A percentile compares a stretch with the other conserved stretches of the same genome.
These are phyloP conservation scores for Ephialtes manifestator DNA, from an alignment of 2,888 invertebrate genomes.

Conservation along the genomic window DNA sequence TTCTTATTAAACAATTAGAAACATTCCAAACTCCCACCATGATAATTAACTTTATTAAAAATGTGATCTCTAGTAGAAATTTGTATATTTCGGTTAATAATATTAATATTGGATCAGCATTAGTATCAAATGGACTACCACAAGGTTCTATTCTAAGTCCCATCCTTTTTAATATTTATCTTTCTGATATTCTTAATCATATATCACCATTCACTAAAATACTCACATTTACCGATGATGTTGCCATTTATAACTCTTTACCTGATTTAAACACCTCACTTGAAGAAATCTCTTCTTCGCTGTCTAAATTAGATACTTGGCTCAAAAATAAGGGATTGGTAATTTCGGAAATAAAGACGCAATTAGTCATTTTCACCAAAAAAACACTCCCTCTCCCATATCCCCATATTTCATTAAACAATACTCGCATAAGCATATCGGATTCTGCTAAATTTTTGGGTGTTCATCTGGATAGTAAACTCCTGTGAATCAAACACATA, in stretches of 20 bases:
- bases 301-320: background rate
- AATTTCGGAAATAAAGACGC: background rate
- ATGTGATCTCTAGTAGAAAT: background rate
- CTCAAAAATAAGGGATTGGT: background rate
- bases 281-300: background rate
- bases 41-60: slow-evolving; percentile 5
- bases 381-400: background rate
- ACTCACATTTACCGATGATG: slow-evolving; percentile 16
- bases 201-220: slow-evolving; percentile 12
- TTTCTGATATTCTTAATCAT: background rate
- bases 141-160: slow-evolving; percentile 23
- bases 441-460: background rate
- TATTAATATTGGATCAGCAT: background rate
- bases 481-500: background rate
- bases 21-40: background rate
- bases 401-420: background rate
- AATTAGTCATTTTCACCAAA: background rate
- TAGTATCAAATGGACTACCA: background rate
- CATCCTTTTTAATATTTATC: slow-evolving; percentile 19
- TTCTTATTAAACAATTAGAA: background rate
- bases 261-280: background rate
- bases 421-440: background rate
- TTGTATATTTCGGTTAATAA: background rate
- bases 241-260: slow-evolving; percentile 6
- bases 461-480: background rate